A percentile compares a stretch with the other conserved stretches of the same genome.
These are phyloP conservation scores for Seira musarum DNA, from an alignment of 2,888 invertebrate species.

Conservation along the genomic window DNA sequence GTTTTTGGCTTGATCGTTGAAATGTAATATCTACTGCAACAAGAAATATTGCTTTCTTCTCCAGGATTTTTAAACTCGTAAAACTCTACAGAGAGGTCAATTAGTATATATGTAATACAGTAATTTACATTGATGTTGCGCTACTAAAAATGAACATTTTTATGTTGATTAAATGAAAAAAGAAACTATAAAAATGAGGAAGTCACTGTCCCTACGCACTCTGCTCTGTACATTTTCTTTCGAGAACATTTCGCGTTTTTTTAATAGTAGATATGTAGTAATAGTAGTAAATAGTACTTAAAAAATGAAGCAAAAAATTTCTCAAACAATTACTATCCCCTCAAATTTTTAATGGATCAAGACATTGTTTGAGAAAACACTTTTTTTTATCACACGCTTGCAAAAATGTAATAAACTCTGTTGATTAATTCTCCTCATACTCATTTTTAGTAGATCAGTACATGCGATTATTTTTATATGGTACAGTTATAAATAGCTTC, in stretches of 20 bases:
- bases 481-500: neutral
- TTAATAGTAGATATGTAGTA: too few species aligned
- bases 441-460: neutral
- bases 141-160: too few species aligned
- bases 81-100: too few species aligned
- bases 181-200: neutral
- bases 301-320: neutral
- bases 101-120: too few species aligned
- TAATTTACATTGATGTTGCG: too few species aligned
- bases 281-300: too few species aligned
- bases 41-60: too few species aligned
- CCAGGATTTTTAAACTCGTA: too few species aligned
- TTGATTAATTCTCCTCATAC: neutral
- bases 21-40: neutral
- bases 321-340: neutral
- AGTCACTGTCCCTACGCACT: too few species aligned
- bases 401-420: slow-evolving; percentile 55
- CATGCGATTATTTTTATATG: neutral
- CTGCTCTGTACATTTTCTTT: too few species aligned
- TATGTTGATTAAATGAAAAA: neutral
- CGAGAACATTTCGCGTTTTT: too few species aligned
- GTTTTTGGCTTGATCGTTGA: neutral
- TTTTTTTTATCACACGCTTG: slow-evolving; percentile 50
- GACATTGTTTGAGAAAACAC: slow-evolving; percentile 29
- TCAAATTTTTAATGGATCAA: too few species aligned